Evolutionary conservation across 2,888 invertebrate genomes (phyloP).

Genomic region (Romanomermis culicivorax): DNA sequence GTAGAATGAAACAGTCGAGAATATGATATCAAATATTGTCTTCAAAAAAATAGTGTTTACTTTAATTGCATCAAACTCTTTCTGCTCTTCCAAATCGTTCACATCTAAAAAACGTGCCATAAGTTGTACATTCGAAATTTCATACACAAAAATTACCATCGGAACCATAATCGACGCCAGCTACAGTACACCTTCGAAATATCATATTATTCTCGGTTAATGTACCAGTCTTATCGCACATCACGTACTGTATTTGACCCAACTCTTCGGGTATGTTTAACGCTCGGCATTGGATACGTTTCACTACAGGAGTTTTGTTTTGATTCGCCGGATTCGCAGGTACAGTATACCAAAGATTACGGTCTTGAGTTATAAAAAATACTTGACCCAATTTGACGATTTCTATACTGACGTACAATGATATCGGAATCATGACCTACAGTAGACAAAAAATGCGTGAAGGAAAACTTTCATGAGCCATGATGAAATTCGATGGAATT

Average conservation of each 20-base stretch:
- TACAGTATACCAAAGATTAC: conserved; percentile 57
- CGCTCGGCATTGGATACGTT: conserved; percentile 62
- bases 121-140: too few species aligned
- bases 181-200: conserved; percentile 68
- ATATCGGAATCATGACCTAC: conserved; percentile 81
- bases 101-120: background rate
- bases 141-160: conserved; percentile 17
- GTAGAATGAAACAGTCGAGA: too few species aligned
- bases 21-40: too few species aligned
- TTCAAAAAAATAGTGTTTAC: too few species aligned
- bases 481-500: too few species aligned
- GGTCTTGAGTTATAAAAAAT: conserved; percentile 75
- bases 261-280: conserved; percentile 90
- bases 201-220: conserved; percentile 93
- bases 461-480: background rate
- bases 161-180: conserved; percentile 58
- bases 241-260: conserved; percentile 79
- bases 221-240: conserved; percentile 93
- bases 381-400: conserved; percentile 85
- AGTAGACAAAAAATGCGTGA: conserved; percentile 13
- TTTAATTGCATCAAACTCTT: too few species aligned
- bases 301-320: too few species aligned
- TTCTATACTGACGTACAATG: conserved; percentile 85
- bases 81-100: too few species aligned
- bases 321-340: too few species aligned